Evolutionary conservation across 2,113 vertebrate species (phyloP), one percentile per base, ranked within the genome.

Genomic region (Gymnocephalus cernua): DNA sequence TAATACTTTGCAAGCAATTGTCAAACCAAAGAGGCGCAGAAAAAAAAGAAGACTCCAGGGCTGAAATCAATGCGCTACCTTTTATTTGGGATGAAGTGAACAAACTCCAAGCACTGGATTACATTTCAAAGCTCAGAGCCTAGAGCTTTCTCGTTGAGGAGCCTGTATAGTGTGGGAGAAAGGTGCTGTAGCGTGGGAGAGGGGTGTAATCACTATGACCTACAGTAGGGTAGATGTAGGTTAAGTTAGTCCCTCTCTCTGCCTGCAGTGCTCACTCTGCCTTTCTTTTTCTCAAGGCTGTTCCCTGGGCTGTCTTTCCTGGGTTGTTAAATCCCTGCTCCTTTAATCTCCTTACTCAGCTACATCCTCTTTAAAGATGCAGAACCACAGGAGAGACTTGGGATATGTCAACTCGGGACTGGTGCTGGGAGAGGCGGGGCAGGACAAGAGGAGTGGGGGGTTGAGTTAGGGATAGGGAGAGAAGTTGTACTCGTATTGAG

Each of bases 321-420:
- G 91, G 78, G 85, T 95, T 94, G 88, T 95, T 95, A 95, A 97
- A 95, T 94, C 89, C 93, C 93, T 90, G 95, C 93, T 90, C 88
- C 93, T 95, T 94, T 95, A 96, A 96, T 96, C 94, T 95, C 88
- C 91, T 95, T 92, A 93, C 88, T 93, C 91, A 92, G 89, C 94
- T 95, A 90, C 93, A 96, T 94, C 91, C 93, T 96, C 93, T 96
- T 97, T 96, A 95, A 96, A 96, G 94, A 97, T 93, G 93, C 95
- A 96, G 91, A 86, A 88, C 80, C 86, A 74, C 75, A 80, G 79
- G 90, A 88, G 87, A 87, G 88, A 86, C 68, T 86, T 56, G 74
- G 74, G 74, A 66, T 70, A 85, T 68, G 88, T 90, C 82, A 87
- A 79, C 75, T 25, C 7, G 76, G 75, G 74, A 80, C 72, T 69